Base-by-base conservation (phyloP, 2,113 vertebrate genomes). In the Suricata suricatta region DNA sequence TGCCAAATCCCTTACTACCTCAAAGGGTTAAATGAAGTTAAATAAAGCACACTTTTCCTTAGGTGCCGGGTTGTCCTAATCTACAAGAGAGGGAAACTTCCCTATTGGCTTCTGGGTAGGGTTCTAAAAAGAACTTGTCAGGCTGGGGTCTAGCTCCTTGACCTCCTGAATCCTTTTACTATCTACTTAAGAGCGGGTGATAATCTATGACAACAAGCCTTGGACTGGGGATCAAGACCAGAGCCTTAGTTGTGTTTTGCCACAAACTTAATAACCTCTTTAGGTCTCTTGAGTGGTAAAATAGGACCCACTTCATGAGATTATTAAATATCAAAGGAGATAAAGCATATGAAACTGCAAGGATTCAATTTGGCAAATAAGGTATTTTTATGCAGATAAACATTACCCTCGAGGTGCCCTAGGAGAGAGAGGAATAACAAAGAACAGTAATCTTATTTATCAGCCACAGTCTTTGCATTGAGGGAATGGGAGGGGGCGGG, bases 251-350 rank as follows among this genome's bases (percentile, higher is more conserved):
- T 57, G 54, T 88, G 41, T 86, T 50, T 66, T 82, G 63, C 16
- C 41, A 80, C 69, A 84, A 68, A 97, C 17, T 23, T 86, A 63
- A 52, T 89, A 35, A 68, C 33, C 17, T 88, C 69, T 80, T 54
- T 50, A 47, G 13, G 16, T 83, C 52, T 90, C 50, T 27, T 72
- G 16, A 50, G 21, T 66, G 5, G 13, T 14, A 68, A 85, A 71
- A 60, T 80, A 69, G 47, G 29, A 25, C 63, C 14, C 44, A 66
- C 77, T 41, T 84, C 12, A 2, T 41, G 54, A 23, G 54, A 71
- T 72, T 64, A 96, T 68, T 86, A 44, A 66, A 8, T 77, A 79
- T 68, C 52, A 94, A 72, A 68, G 23, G 23, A 77, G 54, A 54
- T 44, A 81, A 89, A 68, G n/a, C 57, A 66, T 44, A 52, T 85